Evolutionary conservation across 2,113 vertebrate genomes (phyloP).

Genomic region (Ellobius talpinus): DNA sequence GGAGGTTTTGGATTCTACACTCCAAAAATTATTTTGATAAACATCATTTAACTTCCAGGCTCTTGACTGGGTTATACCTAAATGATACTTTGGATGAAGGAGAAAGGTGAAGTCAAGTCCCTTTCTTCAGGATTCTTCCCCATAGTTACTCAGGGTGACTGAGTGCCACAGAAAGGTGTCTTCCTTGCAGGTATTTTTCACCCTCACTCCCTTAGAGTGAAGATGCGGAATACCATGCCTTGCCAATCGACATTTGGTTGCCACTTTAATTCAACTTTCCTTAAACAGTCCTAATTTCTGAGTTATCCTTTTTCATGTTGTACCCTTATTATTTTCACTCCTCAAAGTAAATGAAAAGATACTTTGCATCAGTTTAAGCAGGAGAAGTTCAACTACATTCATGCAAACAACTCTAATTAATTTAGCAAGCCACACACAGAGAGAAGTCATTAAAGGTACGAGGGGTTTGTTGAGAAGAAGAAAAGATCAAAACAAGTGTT

Average conservation of each 20-base stretch:
- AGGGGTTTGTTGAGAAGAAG: neutral
- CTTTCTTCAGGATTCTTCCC: neutral
- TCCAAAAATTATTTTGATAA: neutral
- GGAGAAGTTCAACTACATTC: neutral
- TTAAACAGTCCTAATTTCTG: neutral
- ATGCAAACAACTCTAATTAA: neutral
- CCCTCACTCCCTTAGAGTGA: neutral
- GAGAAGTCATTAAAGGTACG: neutral
- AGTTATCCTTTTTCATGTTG: neutral
- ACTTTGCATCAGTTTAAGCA: neutral
- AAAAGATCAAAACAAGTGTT: neutral
- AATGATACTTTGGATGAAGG: neutral
- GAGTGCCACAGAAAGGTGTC: neutral
- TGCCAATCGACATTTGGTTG: neutral
- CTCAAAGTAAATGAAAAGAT: slow-evolving; percentile 44
- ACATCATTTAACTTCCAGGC: neutral
- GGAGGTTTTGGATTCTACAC: neutral
- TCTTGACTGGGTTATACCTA: neutral
- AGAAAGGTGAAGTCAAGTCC: neutral
- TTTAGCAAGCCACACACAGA: neutral
- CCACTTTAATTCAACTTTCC: neutral
- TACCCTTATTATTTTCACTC: neutral
- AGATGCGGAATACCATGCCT: neutral
- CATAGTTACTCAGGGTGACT: neutral
- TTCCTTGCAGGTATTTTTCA: neutral